phyloP scores from a whole-genome alignment of 2,113 vertebrate genomes.

The Murina feae region DNA sequence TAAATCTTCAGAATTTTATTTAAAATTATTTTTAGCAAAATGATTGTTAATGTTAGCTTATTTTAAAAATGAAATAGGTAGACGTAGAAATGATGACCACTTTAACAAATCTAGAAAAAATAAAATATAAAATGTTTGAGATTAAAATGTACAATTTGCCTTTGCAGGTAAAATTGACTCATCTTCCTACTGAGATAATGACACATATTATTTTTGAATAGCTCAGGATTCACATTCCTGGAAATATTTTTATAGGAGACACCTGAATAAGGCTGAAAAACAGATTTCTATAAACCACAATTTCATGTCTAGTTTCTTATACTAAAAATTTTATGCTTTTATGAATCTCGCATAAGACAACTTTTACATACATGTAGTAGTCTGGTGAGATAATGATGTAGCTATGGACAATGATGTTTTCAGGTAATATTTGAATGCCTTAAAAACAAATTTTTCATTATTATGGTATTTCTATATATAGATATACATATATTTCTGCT shows the following conservation, averaged over 20 bases:
- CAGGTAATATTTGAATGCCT: not conserved
- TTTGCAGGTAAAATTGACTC: not conserved
- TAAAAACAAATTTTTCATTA: not conserved
- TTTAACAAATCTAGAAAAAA: not conserved
- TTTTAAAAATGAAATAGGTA: not conserved
- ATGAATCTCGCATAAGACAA: not conserved
- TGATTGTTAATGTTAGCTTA: not conserved
- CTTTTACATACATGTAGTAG: not conserved
- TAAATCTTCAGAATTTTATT: not conserved
- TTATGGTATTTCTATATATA: conserved; percentile 19
- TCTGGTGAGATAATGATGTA: not conserved
- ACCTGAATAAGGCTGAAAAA: not conserved
- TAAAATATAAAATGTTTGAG: not conserved
- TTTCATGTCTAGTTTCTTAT: not conserved
- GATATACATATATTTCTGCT: not conserved
- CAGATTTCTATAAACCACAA: not conserved
- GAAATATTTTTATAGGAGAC: not conserved
- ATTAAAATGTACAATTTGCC: not conserved
- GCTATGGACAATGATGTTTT: not conserved
- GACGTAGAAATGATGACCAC: not conserved
- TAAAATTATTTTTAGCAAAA: not conserved
- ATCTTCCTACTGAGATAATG: not conserved
- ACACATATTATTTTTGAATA: not conserved
- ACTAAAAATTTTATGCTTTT: not conserved
- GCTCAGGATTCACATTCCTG: not conserved